These are phyloP conservation scores for Cinclus mexicanus DNA, from an alignment of 2,113 vertebrate genomes.

Conservation along the genomic window DNA sequence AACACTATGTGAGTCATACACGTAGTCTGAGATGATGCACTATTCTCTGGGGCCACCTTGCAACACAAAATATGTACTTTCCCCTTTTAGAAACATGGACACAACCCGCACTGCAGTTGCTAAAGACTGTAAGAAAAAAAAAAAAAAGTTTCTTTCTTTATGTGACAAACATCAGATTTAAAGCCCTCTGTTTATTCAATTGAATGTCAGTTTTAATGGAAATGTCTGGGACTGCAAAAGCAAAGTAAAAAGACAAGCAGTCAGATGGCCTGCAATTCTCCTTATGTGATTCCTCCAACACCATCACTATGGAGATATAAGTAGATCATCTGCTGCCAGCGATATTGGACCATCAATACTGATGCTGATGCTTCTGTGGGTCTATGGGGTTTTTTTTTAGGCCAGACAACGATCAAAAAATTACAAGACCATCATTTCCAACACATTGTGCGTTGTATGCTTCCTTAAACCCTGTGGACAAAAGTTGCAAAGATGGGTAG, in stretches of 20 bases:
- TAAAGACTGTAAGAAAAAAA: neutral
- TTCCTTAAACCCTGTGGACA: neutral
- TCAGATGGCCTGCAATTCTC: neutral
- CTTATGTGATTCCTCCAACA: neutral
- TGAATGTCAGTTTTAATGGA: neutral
- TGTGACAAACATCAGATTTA: neutral
- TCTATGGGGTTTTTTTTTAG: neutral
- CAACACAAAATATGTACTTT: neutral
- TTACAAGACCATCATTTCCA: neutral
- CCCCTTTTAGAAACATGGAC: neutral
- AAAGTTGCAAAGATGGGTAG: neutral
- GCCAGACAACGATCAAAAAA: neutral
- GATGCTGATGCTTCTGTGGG: rapidly evolving
- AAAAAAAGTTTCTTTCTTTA: neutral
- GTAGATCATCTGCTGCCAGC: neutral
- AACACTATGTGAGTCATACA: neutral
- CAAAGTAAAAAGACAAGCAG: neutral
- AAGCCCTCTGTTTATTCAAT: neutral
- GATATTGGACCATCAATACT: neutral
- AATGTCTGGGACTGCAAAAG: neutral
- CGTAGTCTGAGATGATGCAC: neutral
- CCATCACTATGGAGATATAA: neutral
- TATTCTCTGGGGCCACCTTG: neutral
- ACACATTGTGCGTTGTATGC: neutral
- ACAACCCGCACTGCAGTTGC: neutral